Evolutionary conservation across 2,888 invertebrate species (phyloP), one percentile per base, ranked within the genome.

Genomic region (Lepidochrysops patricia): DNA sequence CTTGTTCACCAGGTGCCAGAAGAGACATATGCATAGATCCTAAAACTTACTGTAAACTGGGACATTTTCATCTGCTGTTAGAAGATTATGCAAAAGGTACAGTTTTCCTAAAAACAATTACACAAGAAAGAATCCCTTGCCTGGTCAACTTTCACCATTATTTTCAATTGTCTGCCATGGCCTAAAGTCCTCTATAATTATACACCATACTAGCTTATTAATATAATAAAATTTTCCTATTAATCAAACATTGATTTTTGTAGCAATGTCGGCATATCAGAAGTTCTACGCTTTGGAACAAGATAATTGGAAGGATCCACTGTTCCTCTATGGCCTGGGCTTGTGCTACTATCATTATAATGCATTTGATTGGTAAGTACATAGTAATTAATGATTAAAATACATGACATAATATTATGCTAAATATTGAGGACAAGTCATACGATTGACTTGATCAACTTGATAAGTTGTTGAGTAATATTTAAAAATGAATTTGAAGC

Each of bases 181-280:
- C n/a, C n/a, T n/a, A n/a, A n/a, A n/a, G n/a, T n/a, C n/a, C n/a
- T n/a, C n/a, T n/a, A n/a, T n/a, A n/a, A n/a, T n/a, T n/a, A n/a
- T n/a, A n/a, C n/a, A n/a, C n/a, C n/a, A n/a, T n/a, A n/a, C n/a
- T n/a, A n/a, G n/a, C n/a, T n/a, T n/a, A n/a, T n/a, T n/a, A n/a
- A n/a, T n/a, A n/a, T n/a, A n/a, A n/a, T n/a, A n/a, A n/a, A n/a
- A n/a, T n/a, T 34, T 34, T 12, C 34, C 13, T 4, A 34, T 9
- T 3, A 9, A 43, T 19, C 12, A 4, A n/a, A 13, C 6, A 12
- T 35, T 52, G 2, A 4, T 52, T 64, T 57, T 66, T 64, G 56
- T 88, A 98, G 98, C 99, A 4, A 92, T 98, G 89, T 98, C 98
- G 19, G 98, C 99, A 2, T 99, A 99, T 88, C 98, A 99, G 86